Base-by-base conservation (phyloP, 2,797 vertebrate species). In the Enteromius anoplus region DNA sequence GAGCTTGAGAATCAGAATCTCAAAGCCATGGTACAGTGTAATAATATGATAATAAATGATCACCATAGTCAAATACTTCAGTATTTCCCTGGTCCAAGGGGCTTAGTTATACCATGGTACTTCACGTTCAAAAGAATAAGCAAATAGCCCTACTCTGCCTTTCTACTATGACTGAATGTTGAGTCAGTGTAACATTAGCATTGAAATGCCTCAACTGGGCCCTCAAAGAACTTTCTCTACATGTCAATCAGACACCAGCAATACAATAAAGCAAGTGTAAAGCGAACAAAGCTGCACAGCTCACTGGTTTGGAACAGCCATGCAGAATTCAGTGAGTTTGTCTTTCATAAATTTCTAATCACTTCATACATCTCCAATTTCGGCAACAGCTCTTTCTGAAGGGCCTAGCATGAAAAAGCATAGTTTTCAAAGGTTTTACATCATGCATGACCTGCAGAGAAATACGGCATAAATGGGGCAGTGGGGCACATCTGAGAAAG, bases 401-500 rank as follows among this genome's bases (percentile, higher is more conserved):
- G 37, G 12, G 64, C 9, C 40, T 8, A 15, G 34, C 40, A 55
- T 49, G 71, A 72, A 78, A 45, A 72, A 65, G 71, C 49, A 26
- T 66, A 0, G 7, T 75, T 73, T 75, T 53, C 45, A 80, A 80
- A 65, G 65, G 26, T 65, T 80, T 81, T 71, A 84, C 32, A 80
- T 26, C 62, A n/a, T 17, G 32, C 21, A 8, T 58, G 70, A 80
- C 80, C 49, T 65, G 49, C 47, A 73, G n/a, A 77, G 47, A 80
- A 76, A 60, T 40, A 47, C 15, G 0, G 40, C 65, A 73, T 47
- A 85, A 86, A 81, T 75, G 69, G 87, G 83, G 75, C 73, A 88
- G 80, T 86, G 53, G 80, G 65, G 49, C 85, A 78, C 76, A 68
- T 88, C 73, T 64, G 78, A 75, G 51, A 65, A 77, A 79, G 37